phyloP scores from a whole-genome alignment of 2,113 vertebrate species.

The Dicrurus megarhynchus region DNA sequence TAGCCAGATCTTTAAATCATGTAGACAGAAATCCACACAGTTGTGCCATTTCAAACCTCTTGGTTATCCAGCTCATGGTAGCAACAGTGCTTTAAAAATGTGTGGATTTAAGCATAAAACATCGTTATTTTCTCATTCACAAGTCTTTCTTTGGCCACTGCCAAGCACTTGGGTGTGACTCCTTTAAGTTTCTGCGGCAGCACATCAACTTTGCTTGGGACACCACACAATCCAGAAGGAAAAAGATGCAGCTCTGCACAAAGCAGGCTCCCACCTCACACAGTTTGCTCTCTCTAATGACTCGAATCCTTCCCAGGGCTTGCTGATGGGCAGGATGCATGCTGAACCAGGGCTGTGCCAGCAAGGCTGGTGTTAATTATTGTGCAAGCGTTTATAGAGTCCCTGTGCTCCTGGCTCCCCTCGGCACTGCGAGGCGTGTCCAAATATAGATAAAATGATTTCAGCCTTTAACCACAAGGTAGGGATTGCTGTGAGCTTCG shows the following conservation, averaged over 20 bases:
- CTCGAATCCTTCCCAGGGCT: background rate
- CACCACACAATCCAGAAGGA: background rate
- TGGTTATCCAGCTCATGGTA: background rate
- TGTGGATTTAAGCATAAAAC: accelerated
- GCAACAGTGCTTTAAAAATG: background rate
- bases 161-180: background rate
- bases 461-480: background rate
- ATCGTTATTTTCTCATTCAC: background rate
- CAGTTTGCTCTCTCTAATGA: background rate
- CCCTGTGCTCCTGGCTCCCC: background rate
- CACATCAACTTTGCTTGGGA: background rate
- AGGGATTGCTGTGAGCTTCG: conserved; percentile 17
- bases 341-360: background rate
- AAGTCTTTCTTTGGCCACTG: background rate
- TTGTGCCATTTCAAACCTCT: background rate
- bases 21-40: background rate
- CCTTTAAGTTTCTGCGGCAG: background rate
- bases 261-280: background rate
- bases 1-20: background rate
- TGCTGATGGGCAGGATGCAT: background rate
- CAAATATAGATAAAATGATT: conserved; percentile 47
- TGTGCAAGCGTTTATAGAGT: background rate
- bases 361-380: background rate
- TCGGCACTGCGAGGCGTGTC: background rate
- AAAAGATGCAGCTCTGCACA: background rate